Base-by-base conservation (phyloP, 2,113 vertebrate genomes). In the Peromyscus polionotus region DNA sequence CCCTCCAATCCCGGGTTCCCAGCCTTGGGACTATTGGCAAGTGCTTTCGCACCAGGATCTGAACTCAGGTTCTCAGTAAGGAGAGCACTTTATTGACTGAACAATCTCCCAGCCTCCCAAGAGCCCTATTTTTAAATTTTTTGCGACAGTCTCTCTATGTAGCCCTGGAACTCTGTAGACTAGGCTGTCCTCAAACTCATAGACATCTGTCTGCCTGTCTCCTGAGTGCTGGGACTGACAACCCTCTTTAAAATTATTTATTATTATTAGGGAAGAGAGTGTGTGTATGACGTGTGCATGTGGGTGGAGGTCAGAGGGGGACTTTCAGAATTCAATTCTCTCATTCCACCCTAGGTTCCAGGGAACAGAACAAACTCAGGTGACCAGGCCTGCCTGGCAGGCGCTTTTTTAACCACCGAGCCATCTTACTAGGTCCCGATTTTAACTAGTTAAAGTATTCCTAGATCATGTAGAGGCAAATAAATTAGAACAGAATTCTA, bases 401-500 rank as follows among this genome's bases (percentile, higher is more conserved):
- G 22, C 9, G 24, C 54, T 45, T 45, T 39, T 31, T 85, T 63
- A 65, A 36, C 39, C 26, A 86, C 14, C 39, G 9, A 67, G 17
- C 45, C 63, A 33, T 31, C 42, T 48, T 7, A 85, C 7, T 14
- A 45, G 17, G 28, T 28, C 14, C 42, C 84, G 84, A 61, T 93
- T 93, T 93, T 76, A 94, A 85, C 42, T 83, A 76, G 57, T 93
- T 26, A 63, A 72, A 86, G 11, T 26, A 93, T 79, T 88, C 59
- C 39, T 67, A 91, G n/a, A 91, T 94, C 51, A 81, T 22, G 59
- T 0, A 81, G 28, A 95, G 48, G 77, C 76, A 31, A 90, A 91
- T 90, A 80, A 68, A 91, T 86, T 83, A 96, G 39, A 77, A 77
- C 6, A 77, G 13, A 48, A 76, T 73, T 19, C 3, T 73, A 73